Base-by-base conservation (phyloP, 2,797 vertebrate genomes). In the Malurus leucopterus region DNA sequence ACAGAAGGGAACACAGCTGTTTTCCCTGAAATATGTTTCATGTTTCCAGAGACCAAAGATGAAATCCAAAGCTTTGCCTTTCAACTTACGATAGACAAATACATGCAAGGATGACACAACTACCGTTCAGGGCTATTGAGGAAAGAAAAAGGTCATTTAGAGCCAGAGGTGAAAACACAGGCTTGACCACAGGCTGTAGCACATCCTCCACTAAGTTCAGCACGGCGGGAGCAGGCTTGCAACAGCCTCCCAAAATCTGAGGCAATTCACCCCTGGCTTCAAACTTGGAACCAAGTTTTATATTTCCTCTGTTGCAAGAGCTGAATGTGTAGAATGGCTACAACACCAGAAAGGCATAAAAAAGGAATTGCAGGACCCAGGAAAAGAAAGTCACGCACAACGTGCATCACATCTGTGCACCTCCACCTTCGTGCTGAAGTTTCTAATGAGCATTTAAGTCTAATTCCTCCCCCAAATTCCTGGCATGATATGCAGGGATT, bases 1-100 rank as follows among this genome's bases (percentile, higher is more conserved):
- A 50, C 69, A 51, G 94, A 96, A 93, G 79, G 83, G 88, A 93
- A 89, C 86, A 75, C 95, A 97, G 96, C 96, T 97, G 95, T 91
- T 96, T 94, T 93, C 89, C 79, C 85, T 34, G 83, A 94, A 94
- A 91, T 69, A n/a, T 9, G 23, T 57, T 90, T 81, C 90, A 54
- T 51, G 23, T 84, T 93, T 79, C 74, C 85, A 84, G 54, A 91
- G 24, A 78, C 73, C 47, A 61, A 64, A 85, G 81, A 77, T 3
- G 21, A 93, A 92, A 91, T 46, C 41, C 44, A 51, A 89, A 51
- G 70, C 21, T 65, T 72, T 82, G 85, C 64, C 82, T 93, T 93
- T 78, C 63, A 84, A 36, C 29, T 75, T 41, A 24, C 0, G 24
- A 49, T 34, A 75, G 67, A 67, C 61, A 78, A 85, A 95, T 21